Base-by-base conservation (phyloP, 2,888 invertebrate genomes). In the Drosophila trichaetosa region DNA sequence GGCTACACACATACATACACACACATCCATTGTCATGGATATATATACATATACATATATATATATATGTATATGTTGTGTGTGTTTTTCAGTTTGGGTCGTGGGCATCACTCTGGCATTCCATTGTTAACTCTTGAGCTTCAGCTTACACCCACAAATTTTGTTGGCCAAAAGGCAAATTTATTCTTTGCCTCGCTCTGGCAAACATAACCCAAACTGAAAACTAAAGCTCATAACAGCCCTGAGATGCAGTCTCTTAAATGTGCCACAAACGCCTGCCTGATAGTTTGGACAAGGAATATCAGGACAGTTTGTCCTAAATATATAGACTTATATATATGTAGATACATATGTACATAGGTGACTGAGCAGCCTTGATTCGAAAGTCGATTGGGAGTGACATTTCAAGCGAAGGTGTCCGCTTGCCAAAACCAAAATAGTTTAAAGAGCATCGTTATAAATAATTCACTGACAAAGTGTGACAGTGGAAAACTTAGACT, bases 141-240 rank as follows among this genome's bases (percentile, higher is more conserved):
- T 73, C 59, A 66, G 73, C 67, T 57, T 62, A 67, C 52, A 38
- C 66, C 34, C 67, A 59, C 60, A 64, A 84, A 70, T 62, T 87
- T 75, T 75, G 88, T 73, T 85, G 87, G 87, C 82, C 84, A 79
- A 81, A 83, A 88, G 87, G 80, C 74, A 83, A 81, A 76, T 83
- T 87, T 78, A 80, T 86, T 83, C 86, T 67, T 60, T 62, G 54
- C 57, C 68, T 74, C 68, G 42, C 60, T 74, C 74, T 57, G 18
- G 16, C 74, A 53, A 48, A 53, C 59, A 49, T 16, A 10, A 16
- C 24, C 54, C 60, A 34, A 59, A 34, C 58, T 51, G 13, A 36
- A 42, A 42, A 34, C 59, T 42, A 34, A 21, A 21, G 38, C 52
- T 10, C 61, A 36, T 21, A 27, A 13, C 48, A 40, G 24, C 27